Conservation (phyloP, 2,888 invertebrate genomes). For the Pristionchus exspectatus region DNA sequence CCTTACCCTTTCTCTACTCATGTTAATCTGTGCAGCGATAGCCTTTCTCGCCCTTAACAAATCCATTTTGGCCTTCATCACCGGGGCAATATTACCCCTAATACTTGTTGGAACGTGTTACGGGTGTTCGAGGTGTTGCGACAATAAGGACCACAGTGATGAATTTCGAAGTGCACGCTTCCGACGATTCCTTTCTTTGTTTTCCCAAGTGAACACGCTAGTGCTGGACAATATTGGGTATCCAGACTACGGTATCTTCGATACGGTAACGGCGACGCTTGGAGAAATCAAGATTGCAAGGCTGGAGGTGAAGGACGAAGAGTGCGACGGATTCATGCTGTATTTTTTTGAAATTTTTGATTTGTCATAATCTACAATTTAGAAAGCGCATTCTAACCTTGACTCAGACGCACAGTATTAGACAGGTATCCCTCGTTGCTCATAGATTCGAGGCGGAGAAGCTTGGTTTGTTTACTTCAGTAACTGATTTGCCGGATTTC, state of each 20-base stretch:
- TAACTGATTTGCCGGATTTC: too few species aligned
- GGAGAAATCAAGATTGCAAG: neutral
- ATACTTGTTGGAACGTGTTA: neutral
- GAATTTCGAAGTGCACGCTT: neutral
- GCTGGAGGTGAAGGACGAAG: neutral
- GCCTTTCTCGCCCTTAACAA: neutral
- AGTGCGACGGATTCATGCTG: neutral
- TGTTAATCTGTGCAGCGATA: neutral
- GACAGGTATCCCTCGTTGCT: too few species aligned
- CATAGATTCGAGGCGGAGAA: too few species aligned
- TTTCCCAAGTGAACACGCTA: neutral
- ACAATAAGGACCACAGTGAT: neutral
- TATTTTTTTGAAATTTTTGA: neutral
- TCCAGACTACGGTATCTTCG: neutral
- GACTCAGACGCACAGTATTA: too few species aligned
- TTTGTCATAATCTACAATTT: too few species aligned
- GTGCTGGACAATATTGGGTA: neutral
- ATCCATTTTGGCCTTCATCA: neutral
- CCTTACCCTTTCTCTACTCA: neutral
- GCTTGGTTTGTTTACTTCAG: too few species aligned
- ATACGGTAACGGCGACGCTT: neutral
- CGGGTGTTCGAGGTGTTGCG: too few species aligned
- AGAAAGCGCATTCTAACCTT: too few species aligned
- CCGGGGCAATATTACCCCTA: neutral
- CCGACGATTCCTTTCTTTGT: neutral